phyloP scores from a whole-genome alignment of 37 sponge, comb jelly and placozoan genomes.

The Aplysina aerophoba region DNA sequence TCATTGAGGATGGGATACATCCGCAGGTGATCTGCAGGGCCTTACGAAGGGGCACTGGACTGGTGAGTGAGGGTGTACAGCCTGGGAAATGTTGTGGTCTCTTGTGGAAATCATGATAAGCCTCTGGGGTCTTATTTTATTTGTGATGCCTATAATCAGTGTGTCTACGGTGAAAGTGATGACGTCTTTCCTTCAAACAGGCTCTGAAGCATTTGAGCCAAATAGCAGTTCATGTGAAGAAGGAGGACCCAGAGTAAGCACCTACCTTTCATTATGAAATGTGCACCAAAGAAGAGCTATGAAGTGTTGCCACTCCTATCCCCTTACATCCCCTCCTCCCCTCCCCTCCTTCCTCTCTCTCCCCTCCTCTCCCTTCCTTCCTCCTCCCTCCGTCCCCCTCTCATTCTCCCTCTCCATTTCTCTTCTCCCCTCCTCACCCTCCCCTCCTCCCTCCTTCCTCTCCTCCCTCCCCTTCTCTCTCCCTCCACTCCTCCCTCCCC shows the following conservation, averaged over 20 bases:
- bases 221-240: slow-evolving; percentile 89
- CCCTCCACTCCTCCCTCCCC: background rate
- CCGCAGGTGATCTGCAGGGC: slow-evolving; percentile 95
- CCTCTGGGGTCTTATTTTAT: background rate
- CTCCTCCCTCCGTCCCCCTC: background rate
- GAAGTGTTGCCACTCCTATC: background rate
- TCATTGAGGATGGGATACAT: slow-evolving; percentile 97
- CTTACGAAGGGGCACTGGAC: slow-evolving; percentile 77
- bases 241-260: slow-evolving; percentile 79
- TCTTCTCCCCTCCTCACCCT: background rate
- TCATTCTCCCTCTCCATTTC: background rate
- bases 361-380: no score
- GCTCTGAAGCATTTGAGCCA: slow-evolving; percentile 78
- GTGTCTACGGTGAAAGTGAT: background rate
- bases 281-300: background rate
- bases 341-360: no score
- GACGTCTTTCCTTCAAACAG: slow-evolving; percentile 3
- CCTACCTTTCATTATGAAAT: background rate
- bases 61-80: slow-evolving; percentile 47
- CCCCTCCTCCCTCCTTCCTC: background rate
- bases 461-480: background rate
- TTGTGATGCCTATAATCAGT: no score
- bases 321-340: no score
- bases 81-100: background rate
- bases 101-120: background rate